Percentiles rank a stretch among this genome's conserved stretches.
phyloP scores from a whole-genome alignment of 2,113 vertebrate species.

The Dolichotis patagonum region DNA sequence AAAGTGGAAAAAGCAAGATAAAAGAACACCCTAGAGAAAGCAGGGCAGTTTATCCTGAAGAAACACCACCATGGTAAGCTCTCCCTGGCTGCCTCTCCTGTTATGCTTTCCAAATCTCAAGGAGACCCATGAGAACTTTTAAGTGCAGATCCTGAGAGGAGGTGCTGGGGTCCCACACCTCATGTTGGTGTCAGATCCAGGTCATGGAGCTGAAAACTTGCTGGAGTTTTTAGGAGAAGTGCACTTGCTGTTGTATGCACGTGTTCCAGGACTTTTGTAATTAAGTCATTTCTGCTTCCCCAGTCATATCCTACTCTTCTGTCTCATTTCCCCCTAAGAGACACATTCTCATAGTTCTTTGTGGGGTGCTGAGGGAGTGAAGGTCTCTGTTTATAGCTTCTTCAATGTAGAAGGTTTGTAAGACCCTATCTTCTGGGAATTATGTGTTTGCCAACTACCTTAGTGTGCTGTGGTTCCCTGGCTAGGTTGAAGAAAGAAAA shows the following conservation, averaged over 20 bases:
- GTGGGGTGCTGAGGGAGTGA: neutral
- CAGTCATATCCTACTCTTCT: neutral
- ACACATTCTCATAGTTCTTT: neutral
- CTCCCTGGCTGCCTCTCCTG: neutral
- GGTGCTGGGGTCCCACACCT: neutral
- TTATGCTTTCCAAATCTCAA: neutral
- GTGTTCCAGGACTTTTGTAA: neutral
- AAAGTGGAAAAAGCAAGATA: neutral
- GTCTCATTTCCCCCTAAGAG: neutral
- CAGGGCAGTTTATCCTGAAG: neutral
- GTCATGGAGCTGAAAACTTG: neutral
- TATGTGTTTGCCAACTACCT: neutral
- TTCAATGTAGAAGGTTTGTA: neutral
- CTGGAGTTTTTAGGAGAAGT: neutral
- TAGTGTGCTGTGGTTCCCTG: neutral
- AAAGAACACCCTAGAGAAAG: neutral
- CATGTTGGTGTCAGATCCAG: neutral
- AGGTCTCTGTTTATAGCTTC: neutral
- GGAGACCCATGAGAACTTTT: neutral
- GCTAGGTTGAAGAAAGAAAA: neutral
- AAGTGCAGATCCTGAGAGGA: neutral
- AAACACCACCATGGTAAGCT: neutral
- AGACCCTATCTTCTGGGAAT: neutral
- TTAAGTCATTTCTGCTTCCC: neutral
- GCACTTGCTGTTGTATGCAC: neutral